Base-by-base conservation (phyloP, 2,888 invertebrate species). In the Drosophila meridiana region DNA sequence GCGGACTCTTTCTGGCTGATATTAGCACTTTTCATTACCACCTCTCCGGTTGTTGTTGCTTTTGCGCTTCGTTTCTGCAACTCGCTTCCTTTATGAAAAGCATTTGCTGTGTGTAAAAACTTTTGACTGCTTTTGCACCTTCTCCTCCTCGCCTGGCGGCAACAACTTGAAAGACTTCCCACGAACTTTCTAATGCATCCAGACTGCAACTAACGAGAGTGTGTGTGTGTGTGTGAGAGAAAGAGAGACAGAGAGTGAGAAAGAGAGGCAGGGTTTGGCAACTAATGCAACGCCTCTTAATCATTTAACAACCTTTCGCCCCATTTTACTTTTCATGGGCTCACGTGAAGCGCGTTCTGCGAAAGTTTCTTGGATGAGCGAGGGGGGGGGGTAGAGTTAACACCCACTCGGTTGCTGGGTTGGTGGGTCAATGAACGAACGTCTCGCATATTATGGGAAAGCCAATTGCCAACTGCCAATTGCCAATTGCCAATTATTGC, bases 11-110 rank as follows among this genome's bases (percentile, higher is more conserved):
- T 64, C 48, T 65, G 52, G 66, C 40, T 63, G 56, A 58, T 84
- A 88, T 90, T 87, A 90, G 89, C 83, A 78, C 90, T 82, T 90
- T 90, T 87, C 86, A 90, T 87, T 87, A 88, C 89, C 89, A 90
- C 78, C 86, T 88, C 69, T 86, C 66, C 65, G 76, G 80, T 78
- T 52, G 32, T 13, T 20, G 65, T n/a, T 20, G 48, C 30, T 14
- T 36, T 36, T 36, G 4, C 2, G 9, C 9, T 43, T 43, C 43
- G 20, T 43, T 26, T 43, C 30, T 62, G 43, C 67, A 30, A 32
- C 69, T 60, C 67, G 79, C 76, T 89, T 87, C 86, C 88, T 79
- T 85, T 83, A 78, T 85, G 87, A 79, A 89, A 79, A 68, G 68
- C 71, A 82, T 86, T 88, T 83, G 67, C 84, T 64, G 73, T 50